phyloP scores from a whole-genome alignment of 2,113 vertebrate species.

The Sardina pilchardus region DNA sequence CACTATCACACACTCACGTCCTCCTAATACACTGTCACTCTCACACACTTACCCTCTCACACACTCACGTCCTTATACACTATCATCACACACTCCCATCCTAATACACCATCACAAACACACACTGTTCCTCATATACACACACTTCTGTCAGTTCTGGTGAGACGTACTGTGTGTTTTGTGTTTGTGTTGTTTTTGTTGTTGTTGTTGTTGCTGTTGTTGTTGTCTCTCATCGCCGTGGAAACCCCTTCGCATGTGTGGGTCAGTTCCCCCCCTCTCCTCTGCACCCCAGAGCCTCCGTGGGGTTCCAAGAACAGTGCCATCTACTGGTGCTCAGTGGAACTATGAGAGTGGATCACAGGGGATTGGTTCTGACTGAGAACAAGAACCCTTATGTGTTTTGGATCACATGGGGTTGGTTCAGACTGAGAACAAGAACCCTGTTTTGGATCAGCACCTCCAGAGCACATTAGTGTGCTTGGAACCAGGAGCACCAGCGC shows the following conservation, averaged over 20 bases:
- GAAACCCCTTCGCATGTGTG: neutral
- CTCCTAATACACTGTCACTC: neutral
- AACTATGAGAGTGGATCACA: neutral
- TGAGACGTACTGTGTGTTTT: neutral
- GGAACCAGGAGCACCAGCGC: too few species aligned
- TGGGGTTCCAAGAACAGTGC: slow-evolving; percentile 69
- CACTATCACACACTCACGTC: too few species aligned
- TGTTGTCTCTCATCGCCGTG: too few species aligned
- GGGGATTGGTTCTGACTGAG: neutral
- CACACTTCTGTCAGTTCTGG: neutral
- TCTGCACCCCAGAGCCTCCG: neutral
- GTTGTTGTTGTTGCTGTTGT: too few species aligned
- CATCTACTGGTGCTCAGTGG: slow-evolving; percentile 64
- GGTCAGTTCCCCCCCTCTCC: neutral
- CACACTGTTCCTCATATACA: neutral
- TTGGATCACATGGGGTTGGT: neutral
- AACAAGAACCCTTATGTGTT: too few species aligned
- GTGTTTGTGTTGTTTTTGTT: neutral
- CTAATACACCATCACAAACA: too few species aligned
- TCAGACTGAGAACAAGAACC: too few species aligned
- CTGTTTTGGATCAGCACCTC: too few species aligned
- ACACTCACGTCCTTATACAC: neutral
- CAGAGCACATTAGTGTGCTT: too few species aligned
- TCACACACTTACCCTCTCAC: neutral
- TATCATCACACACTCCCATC: neutral